A percentile compares a stretch with the other conserved stretches of the same genome.
phyloP scores from a whole-genome alignment of 1,140 invertebrate species.

The Lordiphosa clarofinis region DNA sequence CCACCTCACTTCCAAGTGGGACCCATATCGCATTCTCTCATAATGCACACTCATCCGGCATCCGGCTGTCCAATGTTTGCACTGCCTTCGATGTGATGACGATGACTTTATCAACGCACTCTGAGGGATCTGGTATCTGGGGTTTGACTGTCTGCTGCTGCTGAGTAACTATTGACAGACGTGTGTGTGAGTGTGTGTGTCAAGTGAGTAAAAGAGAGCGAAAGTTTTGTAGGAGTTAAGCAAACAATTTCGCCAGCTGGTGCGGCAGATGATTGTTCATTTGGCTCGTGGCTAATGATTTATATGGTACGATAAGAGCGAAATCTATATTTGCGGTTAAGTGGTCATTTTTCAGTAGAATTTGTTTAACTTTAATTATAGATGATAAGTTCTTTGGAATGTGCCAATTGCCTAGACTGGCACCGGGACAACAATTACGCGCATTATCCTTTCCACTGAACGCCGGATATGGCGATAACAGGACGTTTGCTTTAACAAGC shows the following conservation, averaged over 20 bases:
- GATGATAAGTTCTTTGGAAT: no score
- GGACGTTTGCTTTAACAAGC: constrained; percentile 73
- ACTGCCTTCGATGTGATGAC: constrained; percentile 8
- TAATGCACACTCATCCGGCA: constrained; percentile 35
- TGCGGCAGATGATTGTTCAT: constrained; percentile 16
- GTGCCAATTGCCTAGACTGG: constrained; percentile 9
- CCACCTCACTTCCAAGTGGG: no score
- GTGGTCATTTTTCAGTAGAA: no score
- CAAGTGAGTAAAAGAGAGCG: constrained; percentile 27
- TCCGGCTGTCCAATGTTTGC: constrained; percentile 33
- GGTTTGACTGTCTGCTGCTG: background rate
- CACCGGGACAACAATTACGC: constrained; percentile 69
- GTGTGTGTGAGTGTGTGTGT: background rate
- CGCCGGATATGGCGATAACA: constrained; percentile 50
- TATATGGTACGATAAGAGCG: constrained; percentile 7
- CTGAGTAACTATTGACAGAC: constrained; percentile 9
- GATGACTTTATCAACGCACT: constrained; percentile 16
- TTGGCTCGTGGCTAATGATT: constrained; percentile 18
- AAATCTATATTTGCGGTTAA: no score
- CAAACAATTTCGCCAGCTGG: constrained; percentile 43
- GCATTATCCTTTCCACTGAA: constrained; percentile 67
- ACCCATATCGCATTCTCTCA: constrained; percentile 26
- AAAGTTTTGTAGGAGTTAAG: constrained; percentile 41
- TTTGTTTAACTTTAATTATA: no score
- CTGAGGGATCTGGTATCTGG: background rate